These are phyloP conservation scores for Chelonoidis abingdonii DNA, from an alignment of 2,113 vertebrate species.

Conservation along the genomic window DNA sequence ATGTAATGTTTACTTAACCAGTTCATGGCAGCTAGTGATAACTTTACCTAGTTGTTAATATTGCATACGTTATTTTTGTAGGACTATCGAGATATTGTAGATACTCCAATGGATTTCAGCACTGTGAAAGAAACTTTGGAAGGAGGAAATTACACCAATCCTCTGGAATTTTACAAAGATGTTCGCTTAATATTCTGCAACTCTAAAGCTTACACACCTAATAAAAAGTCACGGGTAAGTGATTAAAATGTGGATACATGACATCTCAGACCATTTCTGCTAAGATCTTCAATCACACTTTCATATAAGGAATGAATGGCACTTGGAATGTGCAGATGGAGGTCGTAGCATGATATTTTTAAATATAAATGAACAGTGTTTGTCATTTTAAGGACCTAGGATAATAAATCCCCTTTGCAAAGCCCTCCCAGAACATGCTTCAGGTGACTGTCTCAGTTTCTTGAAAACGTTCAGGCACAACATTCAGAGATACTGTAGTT, in stretches of 20 bases:
- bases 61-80: slow-evolving; percentile 46
- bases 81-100: slow-evolving; percentile 94
- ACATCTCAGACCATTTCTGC: not conserved
- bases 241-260: not conserved
- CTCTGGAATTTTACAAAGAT: slow-evolving; percentile 96
- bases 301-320: not conserved
- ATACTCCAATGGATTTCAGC: slow-evolving; percentile 96
- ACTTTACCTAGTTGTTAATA: not conserved
- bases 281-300: not conserved
- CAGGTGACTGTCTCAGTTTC: not conserved
- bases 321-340: not conserved
- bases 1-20: not conserved
- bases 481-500: not conserved
- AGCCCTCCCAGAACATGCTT: not conserved
- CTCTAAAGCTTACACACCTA: slow-evolving; percentile 97
- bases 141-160: slow-evolving; percentile 92
- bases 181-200: slow-evolving; percentile 97
- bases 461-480: not conserved
- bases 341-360: not conserved
- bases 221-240: slow-evolving; percentile 97
- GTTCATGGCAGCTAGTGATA: not conserved
- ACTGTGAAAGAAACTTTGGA: slow-evolving; percentile 93
- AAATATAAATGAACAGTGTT: not conserved
- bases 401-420: not conserved
- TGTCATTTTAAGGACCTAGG: not conserved